A percentile compares a stretch with the other conserved stretches of the same genome.
Conservation (phyloP, 2,888 invertebrate species). For the Carcina quercana region DNA sequence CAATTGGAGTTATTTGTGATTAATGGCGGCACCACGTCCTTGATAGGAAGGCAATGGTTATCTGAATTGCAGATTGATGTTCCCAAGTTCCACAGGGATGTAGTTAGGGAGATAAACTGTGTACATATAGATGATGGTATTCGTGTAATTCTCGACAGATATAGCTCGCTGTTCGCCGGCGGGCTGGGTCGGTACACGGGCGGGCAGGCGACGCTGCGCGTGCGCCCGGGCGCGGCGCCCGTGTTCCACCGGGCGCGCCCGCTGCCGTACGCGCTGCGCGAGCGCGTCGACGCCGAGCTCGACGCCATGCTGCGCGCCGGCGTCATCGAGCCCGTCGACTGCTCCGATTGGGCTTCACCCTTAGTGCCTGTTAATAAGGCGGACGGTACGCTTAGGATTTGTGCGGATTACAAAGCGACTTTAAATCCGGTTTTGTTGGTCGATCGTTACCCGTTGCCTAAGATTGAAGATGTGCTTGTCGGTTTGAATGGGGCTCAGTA, state of each 20-base stretch:
- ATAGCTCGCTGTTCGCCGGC: neutral
- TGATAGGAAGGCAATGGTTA: slow-evolving; percentile 12
- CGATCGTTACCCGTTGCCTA: slow-evolving; percentile 6
- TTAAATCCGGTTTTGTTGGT: slow-evolving; percentile 4
- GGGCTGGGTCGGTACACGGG: neutral
- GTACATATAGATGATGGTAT: neutral
- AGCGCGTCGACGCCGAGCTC: neutral
- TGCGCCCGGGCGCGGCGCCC: neutral
- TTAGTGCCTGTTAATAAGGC: neutral
- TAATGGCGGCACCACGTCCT: slow-evolving; percentile 6
- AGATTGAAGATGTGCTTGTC: slow-evolving; percentile 10
- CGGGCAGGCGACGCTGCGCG: slow-evolving; percentile 1
- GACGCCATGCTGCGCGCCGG: neutral
- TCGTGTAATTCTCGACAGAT: neutral
- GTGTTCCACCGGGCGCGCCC: slow-evolving; percentile 2
- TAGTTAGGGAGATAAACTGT: neutral
- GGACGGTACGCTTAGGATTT: neutral
- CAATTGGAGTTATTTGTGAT: slow-evolving; percentile 9
- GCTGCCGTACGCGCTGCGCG: slow-evolving; percentile 1
- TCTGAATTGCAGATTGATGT: slow-evolving; percentile 8
- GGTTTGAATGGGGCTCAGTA: slow-evolving; percentile 2
- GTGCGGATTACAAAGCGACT: slow-evolving; percentile 3
- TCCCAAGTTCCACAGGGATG: neutral
- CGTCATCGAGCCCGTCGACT: neutral
- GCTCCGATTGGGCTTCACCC: slow-evolving; percentile 2